Evolutionary conservation across 1,140 invertebrate genomes (phyloP).

Genomic region (Nebria ingens): DNA sequence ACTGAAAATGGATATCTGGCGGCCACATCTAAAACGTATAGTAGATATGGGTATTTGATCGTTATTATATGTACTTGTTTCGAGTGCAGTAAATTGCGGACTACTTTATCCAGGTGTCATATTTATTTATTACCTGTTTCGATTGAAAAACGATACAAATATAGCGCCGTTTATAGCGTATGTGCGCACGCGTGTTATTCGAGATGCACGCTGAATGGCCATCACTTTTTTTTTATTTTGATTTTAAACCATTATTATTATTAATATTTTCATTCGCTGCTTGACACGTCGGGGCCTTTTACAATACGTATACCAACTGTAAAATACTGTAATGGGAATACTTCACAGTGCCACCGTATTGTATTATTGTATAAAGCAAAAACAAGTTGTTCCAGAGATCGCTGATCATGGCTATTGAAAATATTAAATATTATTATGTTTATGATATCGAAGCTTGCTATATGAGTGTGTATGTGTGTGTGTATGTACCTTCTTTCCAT

Average conservation of each 20-base stretch:
- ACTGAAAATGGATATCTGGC: not conserved
- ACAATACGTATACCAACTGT: not conserved
- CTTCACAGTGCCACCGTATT: not conserved
- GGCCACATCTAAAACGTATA: too few relatives aligned
- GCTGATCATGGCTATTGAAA: not conserved
- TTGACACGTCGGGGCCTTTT: not conserved
- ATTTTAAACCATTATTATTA: too few relatives aligned
- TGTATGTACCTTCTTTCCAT: too few relatives aligned
- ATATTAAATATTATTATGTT: slow-evolving; percentile 1
- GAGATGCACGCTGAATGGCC: too few relatives aligned
- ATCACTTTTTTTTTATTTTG: too few relatives aligned
- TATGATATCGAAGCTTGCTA: too few relatives aligned
- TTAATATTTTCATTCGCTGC: too few relatives aligned
- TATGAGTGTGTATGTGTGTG: too few relatives aligned
- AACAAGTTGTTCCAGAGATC: too few relatives aligned
- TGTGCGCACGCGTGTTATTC: not conserved
- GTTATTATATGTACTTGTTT: slow-evolving; percentile 5
- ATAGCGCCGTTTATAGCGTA: slow-evolving; percentile 3
- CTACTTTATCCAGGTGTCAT: slow-evolving; percentile 4
- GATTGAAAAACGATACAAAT: slow-evolving; percentile 6
- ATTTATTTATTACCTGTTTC: slow-evolving; percentile 6
- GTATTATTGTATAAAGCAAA: not conserved
- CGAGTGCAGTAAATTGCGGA: slow-evolving; percentile 5
- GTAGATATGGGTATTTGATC: not conserved
- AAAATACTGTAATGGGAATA: not conserved